Evolutionary conservation across 2,113 vertebrate species (phyloP).

Genomic region (Saccopteryx bilineata): DNA sequence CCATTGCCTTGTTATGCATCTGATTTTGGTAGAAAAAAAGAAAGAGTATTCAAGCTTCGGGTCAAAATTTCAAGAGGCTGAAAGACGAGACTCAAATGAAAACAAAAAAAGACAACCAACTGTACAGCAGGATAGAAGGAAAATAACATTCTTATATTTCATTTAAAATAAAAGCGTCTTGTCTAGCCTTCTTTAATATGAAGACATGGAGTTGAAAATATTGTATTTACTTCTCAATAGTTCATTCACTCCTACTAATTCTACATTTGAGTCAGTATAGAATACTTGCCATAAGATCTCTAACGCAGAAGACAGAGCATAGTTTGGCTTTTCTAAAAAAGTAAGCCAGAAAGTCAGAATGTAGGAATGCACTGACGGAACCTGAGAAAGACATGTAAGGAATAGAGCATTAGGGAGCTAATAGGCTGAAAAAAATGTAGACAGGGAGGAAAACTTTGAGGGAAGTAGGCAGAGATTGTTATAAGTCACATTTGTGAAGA

Average conservation of each 20-base stretch:
- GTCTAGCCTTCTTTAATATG: background rate
- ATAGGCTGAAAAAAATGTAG: background rate
- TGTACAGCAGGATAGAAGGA: background rate
- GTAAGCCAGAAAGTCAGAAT: background rate
- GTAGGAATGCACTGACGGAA: background rate
- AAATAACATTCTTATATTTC: conserved; percentile 15
- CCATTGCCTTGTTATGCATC: conserved; percentile 51
- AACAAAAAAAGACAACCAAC: background rate
- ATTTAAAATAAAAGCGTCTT: conserved; percentile 59
- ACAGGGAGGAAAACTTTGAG: background rate
- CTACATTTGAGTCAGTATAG: background rate
- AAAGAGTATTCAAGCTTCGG: conserved; percentile 47
- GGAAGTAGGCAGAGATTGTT: background rate
- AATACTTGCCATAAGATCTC: background rate
- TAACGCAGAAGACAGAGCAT: background rate
- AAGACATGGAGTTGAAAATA: conserved; percentile 18
- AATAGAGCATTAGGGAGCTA: background rate
- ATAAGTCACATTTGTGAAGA: background rate
- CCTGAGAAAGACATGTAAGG: background rate
- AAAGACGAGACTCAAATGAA: conserved; percentile 29
- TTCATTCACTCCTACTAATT: conserved; percentile 30
- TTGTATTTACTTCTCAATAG: conserved; percentile 31
- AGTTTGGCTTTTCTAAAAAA: conserved; percentile 3
- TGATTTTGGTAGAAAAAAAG: background rate
- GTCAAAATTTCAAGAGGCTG: conserved; percentile 30